A percentile compares a stretch with the other conserved stretches of the same genome.
These are phyloP conservation scores for Lamprotornis superbus DNA, from an alignment of 2,113 vertebrate genomes.

Conservation along the genomic window DNA sequence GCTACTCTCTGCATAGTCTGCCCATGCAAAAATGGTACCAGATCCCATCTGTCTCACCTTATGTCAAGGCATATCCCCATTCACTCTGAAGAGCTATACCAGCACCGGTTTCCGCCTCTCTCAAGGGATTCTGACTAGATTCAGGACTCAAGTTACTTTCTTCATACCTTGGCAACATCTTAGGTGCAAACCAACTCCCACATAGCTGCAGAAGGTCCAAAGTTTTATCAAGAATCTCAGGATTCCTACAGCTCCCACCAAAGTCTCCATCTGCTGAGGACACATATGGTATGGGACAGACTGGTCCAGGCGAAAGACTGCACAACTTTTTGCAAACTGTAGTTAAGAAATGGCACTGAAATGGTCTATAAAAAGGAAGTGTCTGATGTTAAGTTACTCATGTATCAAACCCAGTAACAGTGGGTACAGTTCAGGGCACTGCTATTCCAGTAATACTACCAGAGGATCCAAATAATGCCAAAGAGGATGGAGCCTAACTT, in stretches of 20 bases:
- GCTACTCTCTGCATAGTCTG: not conserved
- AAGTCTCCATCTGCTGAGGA: not conserved
- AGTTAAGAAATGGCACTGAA: not conserved
- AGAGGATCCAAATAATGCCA: not conserved
- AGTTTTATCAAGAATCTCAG: not conserved
- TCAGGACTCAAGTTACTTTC: not conserved
- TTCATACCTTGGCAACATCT: fast-evolving
- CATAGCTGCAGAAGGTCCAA: not conserved
- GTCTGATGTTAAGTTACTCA: not conserved
- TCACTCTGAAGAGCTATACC: not conserved
- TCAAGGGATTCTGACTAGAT: not conserved
- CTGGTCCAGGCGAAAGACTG: not conserved
- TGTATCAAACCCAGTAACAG: not conserved
- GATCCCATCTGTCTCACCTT: not conserved
- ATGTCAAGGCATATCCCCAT: fast-evolving
- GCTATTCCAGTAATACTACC: not conserved
- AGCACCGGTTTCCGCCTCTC: not conserved
- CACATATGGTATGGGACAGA: fast-evolving
- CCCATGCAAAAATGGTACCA: not conserved
- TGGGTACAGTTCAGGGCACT: not conserved
- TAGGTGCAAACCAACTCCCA: not conserved
- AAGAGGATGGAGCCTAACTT: not conserved
- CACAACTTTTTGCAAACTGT: not conserved
- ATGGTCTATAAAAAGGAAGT: not conserved
- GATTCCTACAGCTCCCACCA: not conserved